Conservation (phyloP, 1,140 invertebrate species). For the Lepidotrigona ventralis region DNA sequence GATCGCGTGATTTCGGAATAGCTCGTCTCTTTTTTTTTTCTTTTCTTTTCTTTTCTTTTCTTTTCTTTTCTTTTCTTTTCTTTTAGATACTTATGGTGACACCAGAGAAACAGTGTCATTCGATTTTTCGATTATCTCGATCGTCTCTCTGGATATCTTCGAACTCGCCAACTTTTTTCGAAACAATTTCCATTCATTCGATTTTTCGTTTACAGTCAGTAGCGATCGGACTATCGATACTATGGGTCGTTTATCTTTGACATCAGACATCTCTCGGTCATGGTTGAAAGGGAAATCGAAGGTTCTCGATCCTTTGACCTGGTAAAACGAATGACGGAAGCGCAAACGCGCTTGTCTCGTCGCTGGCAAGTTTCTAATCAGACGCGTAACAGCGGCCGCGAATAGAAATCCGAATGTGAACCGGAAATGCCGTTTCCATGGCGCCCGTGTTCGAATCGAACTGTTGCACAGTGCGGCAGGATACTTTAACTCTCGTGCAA, state of each 20-base stretch:
- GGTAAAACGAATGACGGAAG: background rate
- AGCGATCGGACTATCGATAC: background rate
- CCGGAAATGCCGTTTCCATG: slow-evolving; percentile 74
- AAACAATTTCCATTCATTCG: background rate
- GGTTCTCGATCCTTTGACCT: slow-evolving; percentile 16
- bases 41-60: too few relatives aligned
- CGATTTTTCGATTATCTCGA: background rate
- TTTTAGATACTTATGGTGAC: background rate
- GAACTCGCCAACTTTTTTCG: background rate
- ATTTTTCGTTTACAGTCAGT: background rate
- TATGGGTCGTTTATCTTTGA: background rate
- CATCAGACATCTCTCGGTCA: background rate
- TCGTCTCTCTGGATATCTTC: background rate
- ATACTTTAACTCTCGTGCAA: slow-evolving; percentile 54
- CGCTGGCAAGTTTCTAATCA: slow-evolving; percentile 68
- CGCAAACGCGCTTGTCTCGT: slow-evolving; percentile 5
- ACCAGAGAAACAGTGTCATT: background rate
- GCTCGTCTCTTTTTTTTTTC: background rate
- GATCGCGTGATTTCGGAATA: slow-evolving; percentile 45
- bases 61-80: too few relatives aligned
- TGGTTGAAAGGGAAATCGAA: slow-evolving; percentile 42
- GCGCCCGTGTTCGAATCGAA: slow-evolving; percentile 69
- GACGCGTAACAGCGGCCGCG: slow-evolving; percentile 68
- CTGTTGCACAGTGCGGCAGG: slow-evolving; percentile 49
- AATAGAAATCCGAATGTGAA: slow-evolving; percentile 70